Base-by-base conservation (phyloP, 1,140 invertebrate genomes). In the Harpegnathos saltator region DNA sequence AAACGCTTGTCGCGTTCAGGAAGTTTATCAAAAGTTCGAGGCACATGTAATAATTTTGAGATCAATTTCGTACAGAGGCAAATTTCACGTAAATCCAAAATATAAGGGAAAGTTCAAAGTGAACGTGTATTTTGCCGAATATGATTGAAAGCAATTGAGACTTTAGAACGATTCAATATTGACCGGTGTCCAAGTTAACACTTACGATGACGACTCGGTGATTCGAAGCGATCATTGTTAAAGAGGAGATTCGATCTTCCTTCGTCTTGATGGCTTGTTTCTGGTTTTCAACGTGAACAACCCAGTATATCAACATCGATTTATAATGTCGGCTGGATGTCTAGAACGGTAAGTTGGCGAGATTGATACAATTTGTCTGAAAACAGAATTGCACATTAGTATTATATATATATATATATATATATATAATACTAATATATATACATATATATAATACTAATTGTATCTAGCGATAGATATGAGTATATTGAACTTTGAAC, bases 271-370 rank as follows among this genome's bases (percentile, higher is more conserved):
- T n/a, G 38, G 26, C 1, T 29, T 44, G 26, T 14, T 50, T 52
- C 33, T 66, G 19, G 9, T 77, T 77, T 19, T 38, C 12, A n/a
- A 75, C 12, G 12, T 14, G 48, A 29, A 15, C 62, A 19, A 26
- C 26, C n/a, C 29, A 56, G 22, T 17, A 19, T 1, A 54, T 59
- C 66, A 26, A 68, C 66, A 2, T 14, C 24, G 12, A 48, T 4
- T 38, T 58, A 80, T 71, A 48, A 80, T 71, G 65, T 59, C 65
- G 71, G 24, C 22, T 22, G 52, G 54, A 59, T 71, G 44, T 22
- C 5, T 58, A 22, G 59, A 71, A 71, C 50, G 75, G 75, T 80
- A 80, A 71, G 75, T 58, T 68, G 7, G 38, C 1, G 17, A n/a
- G 19, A 56, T 4, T 4, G 56, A 26, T 33, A 14, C 4, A 29